Evolutionary conservation across 2,888 invertebrate species (phyloP).

Genomic region (Drosophila fungiperda): DNA sequence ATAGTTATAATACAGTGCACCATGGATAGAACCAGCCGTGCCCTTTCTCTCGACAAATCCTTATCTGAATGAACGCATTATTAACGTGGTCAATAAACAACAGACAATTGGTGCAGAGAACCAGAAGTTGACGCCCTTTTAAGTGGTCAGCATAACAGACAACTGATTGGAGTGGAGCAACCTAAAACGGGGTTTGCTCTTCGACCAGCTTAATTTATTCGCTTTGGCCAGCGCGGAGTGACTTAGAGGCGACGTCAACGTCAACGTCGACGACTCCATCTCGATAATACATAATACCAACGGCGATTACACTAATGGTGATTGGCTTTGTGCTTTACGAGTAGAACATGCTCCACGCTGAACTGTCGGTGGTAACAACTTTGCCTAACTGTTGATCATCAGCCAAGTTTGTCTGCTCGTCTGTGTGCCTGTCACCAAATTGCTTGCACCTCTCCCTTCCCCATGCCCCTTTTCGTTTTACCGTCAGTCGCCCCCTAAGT

Average conservation of each 20-base stretch:
- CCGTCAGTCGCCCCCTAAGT: constrained; percentile 12
- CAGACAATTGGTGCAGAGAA: constrained; percentile 43
- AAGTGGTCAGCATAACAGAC: constrained; percentile 36
- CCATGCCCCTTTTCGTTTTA: neutral
- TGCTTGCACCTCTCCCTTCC: neutral
- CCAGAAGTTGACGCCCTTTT: constrained; percentile 64
- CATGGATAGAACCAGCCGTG: constrained; percentile 7
- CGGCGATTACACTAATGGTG: constrained; percentile 81
- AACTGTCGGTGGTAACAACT: constrained; percentile 68
- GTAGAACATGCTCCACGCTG: constrained; percentile 47
- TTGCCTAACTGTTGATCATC: constrained; percentile 79
- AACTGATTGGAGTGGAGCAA: constrained; percentile 3
- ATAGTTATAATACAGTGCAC: neutral
- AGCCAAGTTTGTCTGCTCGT: constrained; percentile 53
- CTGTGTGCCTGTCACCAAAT: constrained; percentile 43
- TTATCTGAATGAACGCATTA: constrained; percentile 39
- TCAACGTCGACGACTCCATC: constrained; percentile 21
- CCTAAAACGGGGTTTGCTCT: constrained; percentile 47
- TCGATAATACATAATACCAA: constrained; percentile 75
- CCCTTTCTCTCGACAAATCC: neutral
- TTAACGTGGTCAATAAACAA: constrained; percentile 66
- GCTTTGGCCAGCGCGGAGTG: constrained; percentile 36
- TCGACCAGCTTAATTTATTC: constrained; percentile 76
- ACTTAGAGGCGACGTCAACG: constrained; percentile 35
- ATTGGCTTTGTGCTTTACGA: constrained; percentile 75